These are phyloP conservation scores for Oxytorus armatus DNA, from an alignment of 2,888 invertebrate genomes.

Conservation along the genomic window DNA sequence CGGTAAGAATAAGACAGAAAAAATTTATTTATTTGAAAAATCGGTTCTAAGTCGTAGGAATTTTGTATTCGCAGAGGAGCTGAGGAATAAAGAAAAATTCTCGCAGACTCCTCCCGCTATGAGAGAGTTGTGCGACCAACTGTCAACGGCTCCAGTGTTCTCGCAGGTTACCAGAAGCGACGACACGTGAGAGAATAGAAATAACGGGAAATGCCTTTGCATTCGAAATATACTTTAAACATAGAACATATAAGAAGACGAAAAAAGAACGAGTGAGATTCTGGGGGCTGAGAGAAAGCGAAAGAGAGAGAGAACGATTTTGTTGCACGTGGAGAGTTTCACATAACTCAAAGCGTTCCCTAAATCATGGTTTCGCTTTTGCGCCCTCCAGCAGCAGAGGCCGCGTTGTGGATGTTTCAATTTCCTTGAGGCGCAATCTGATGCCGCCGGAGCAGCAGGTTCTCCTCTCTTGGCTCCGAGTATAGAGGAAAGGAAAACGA, in stretches of 20 bases:
- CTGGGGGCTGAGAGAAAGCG: neutral
- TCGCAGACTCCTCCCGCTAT: no score
- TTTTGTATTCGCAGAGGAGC: no score
- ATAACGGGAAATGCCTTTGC: constrained; percentile 76
- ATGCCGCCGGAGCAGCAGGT: constrained; percentile 82
- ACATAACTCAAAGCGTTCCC: constrained; percentile 83
- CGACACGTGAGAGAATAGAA: constrained; percentile 49
- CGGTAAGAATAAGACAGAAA: no score
- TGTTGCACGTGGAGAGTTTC: constrained; percentile 67
- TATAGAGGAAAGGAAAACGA: constrained; percentile 60
- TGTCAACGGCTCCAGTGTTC: neutral
- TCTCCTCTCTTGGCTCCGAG: constrained; percentile 53
- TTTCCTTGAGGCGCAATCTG: constrained; percentile 91
- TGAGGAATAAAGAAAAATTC: no score
- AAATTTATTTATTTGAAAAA: no score
- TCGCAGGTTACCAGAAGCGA: neutral
- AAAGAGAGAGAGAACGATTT: constrained; percentile 47
- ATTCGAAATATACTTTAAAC: constrained; percentile 80
- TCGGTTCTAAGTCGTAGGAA: no score
- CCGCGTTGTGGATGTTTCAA: constrained; percentile 87
- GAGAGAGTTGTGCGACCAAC: no score
- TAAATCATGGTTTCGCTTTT: constrained; percentile 82
- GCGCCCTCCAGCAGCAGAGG: constrained; percentile 73
- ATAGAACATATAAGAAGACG: constrained; percentile 69
- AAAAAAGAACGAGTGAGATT: constrained; percentile 17